Evolutionary conservation across 2,113 vertebrate species (phyloP).

Genomic region (Carassius auratus): DNA sequence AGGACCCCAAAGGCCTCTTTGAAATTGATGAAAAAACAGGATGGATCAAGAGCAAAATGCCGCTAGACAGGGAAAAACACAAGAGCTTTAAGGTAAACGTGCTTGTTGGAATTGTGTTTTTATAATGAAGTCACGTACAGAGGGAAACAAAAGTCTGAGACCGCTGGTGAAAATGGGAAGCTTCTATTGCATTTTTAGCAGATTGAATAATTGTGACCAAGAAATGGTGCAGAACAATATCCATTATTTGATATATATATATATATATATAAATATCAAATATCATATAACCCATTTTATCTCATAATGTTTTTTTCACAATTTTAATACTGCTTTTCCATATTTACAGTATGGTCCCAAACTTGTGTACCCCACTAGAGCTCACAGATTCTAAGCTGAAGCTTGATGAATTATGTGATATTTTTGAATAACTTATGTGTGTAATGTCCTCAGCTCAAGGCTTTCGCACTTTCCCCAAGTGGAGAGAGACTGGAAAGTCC

Average conservation of each 20-base stretch:
- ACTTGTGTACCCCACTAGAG: neutral
- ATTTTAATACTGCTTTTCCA: neutral
- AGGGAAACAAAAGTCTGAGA: neutral
- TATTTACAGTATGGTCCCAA: neutral
- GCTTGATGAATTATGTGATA: neutral
- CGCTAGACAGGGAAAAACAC: constrained; percentile 89
- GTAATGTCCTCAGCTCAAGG: constrained; percentile 81
- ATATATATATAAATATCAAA: neutral
- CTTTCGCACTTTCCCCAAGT: constrained; percentile 89
- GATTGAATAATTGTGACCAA: neutral
- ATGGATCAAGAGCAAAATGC: constrained; percentile 84
- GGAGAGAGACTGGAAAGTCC: constrained; percentile 90
- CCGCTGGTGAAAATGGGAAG: neutral
- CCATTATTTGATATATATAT: neutral
- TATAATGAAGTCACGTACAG: neutral
- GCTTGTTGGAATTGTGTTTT: neutral
- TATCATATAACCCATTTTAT: neutral
- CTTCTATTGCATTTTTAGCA: neutral
- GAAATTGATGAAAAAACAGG: constrained; percentile 91
- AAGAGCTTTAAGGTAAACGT: constrained; percentile 83
- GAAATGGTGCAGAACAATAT: neutral
- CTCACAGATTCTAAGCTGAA: neutral
- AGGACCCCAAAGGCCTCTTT: constrained; percentile 89
- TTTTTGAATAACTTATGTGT: constrained; percentile 14
- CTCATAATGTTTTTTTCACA: neutral